Conservation (phyloP, 1,140 invertebrate genomes). For the Thaumetopoea pityocampa region DNA sequence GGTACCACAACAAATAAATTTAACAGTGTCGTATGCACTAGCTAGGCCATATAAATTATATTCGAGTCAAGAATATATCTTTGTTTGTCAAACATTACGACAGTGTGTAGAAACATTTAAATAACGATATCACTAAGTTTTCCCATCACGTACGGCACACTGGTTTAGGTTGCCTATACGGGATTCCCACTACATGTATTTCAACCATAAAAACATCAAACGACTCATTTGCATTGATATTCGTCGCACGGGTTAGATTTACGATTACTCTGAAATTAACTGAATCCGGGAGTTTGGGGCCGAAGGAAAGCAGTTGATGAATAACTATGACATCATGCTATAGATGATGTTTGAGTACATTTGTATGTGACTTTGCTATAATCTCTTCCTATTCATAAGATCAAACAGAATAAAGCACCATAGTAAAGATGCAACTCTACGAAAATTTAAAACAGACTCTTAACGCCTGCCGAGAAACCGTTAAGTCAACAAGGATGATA, state of each 20-base stretch:
- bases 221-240: slow-evolving; percentile 41
- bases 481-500: no score
- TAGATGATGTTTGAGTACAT: no score
- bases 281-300: slow-evolving; percentile 33
- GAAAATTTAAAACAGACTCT: no score
- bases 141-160: slow-evolving; percentile 54
- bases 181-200: slow-evolving; percentile 46
- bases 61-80: no score
- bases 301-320: slow-evolving; percentile 7
- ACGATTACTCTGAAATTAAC: slow-evolving; percentile 43
- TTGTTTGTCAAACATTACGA: neutral
- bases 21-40: no score
- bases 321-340: slow-evolving; percentile 8
- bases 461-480: no score
- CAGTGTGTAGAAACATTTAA: neutral
- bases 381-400: no score
- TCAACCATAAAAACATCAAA: slow-evolving; percentile 32
- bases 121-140: slow-evolving; percentile 32
- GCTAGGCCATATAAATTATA: no score
- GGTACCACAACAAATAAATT: no score
- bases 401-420: no score
- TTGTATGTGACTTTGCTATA: no score
- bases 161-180: slow-evolving; percentile 57
- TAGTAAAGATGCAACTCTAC: no score
- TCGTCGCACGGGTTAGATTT: slow-evolving; percentile 50